These are phyloP conservation scores for Drosophila leontia DNA, from an alignment of 1,140 invertebrate genomes.

Conservation along the genomic window DNA sequence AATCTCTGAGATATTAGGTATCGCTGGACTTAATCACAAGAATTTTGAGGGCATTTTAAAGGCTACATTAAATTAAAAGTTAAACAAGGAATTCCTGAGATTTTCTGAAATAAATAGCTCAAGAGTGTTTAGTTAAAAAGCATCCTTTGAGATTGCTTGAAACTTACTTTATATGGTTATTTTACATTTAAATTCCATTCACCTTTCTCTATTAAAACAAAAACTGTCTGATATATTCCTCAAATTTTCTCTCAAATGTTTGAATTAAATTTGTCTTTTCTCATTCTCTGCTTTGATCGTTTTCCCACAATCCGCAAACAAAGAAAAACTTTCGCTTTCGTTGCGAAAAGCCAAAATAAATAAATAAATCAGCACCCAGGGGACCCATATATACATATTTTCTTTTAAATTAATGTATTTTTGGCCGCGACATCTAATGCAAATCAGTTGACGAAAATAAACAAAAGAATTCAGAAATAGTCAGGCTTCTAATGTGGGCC, in stretches of 20 bases:
- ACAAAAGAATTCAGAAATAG: constrained; percentile 43
- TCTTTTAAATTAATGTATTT: constrained; percentile 57
- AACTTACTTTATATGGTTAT: neutral
- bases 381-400: constrained; percentile 39
- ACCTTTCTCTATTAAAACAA: neutral
- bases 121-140: neutral
- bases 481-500: constrained; percentile 30
- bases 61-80: too few relatives aligned
- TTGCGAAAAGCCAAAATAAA: constrained; percentile 29
- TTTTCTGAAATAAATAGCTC: neutral
- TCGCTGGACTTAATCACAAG: neutral
- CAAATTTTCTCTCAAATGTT: neutral
- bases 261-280: neutral
- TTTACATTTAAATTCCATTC: neutral
- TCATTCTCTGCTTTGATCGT: neutral
- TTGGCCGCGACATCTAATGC: constrained; percentile 55
- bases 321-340: constrained; percentile 68
- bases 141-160: neutral
- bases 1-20: constrained; percentile 1
- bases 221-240: neutral
- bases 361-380: constrained; percentile 29
- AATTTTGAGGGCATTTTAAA: neutral
- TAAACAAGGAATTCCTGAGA: neutral
- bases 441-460: constrained; percentile 54
- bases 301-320: constrained; percentile 8